Evolutionary conservation across 2,888 invertebrate genomes (phyloP).

Genomic region (Athetis lepigone): DNA sequence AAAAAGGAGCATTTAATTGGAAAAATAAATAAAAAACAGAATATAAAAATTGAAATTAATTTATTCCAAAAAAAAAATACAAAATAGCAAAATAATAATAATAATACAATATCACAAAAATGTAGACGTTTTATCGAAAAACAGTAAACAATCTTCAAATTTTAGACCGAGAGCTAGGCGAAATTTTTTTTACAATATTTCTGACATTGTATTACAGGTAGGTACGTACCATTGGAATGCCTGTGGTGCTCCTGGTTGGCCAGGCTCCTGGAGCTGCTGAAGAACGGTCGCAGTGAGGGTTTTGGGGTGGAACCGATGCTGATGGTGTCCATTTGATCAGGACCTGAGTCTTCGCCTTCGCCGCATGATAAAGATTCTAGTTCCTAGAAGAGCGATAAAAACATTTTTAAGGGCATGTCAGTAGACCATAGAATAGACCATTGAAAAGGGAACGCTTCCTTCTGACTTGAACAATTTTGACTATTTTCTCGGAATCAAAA

Average conservation of each 20-base stretch:
- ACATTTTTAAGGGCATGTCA: not conserved
- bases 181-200: constrained; percentile 30
- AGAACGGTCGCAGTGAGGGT: constrained; percentile 98
- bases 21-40: constrained; percentile 46
- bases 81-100: constrained; percentile 39
- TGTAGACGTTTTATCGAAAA: constrained; percentile 38
- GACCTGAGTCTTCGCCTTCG: constrained; percentile 96
- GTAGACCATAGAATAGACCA: too few species aligned
- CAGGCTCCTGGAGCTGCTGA: constrained; percentile 96
- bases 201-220: constrained; percentile 31
- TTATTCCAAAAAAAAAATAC: constrained; percentile 29
- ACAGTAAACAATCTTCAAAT: constrained; percentile 52
- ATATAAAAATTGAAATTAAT: constrained; percentile 22
- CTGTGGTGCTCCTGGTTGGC: constrained; percentile 89
- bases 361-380: constrained; percentile 97
- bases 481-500: too few species aligned
- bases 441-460: too few species aligned
- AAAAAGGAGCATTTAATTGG: not conserved
- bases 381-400: constrained; percentile 92
- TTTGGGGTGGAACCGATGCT: constrained; percentile 99
- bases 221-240: constrained; percentile 84
- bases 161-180: constrained; percentile 64
- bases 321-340: constrained; percentile 97
- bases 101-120: constrained; percentile 49
- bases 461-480: too few species aligned